phyloP scores from a whole-genome alignment of 2,113 vertebrate genomes.

The Tachycineta bicolor region DNA sequence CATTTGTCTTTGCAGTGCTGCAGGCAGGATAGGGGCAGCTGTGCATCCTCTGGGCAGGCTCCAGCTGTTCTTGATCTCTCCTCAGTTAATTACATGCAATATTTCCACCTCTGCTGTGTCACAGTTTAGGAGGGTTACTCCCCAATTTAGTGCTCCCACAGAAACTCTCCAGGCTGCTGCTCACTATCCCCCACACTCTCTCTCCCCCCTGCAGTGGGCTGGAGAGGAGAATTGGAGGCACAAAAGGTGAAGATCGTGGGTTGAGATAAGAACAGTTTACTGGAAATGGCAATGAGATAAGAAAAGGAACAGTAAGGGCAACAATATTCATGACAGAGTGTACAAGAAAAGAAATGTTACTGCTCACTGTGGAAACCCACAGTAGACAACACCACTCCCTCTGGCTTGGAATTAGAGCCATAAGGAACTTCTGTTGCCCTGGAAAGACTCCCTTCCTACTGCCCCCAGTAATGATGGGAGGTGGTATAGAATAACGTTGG shows the following conservation, averaged over 20 bases:
- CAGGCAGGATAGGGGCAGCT: neutral
- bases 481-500: neutral
- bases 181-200: neutral
- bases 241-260: neutral
- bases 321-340: neutral
- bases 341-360: neutral
- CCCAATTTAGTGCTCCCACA: neutral
- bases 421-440: neutral
- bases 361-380: neutral
- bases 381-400: neutral
- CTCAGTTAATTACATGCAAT: neutral
- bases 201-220: neutral
- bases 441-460: neutral
- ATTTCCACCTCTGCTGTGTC: neutral
- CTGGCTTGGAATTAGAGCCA: neutral
- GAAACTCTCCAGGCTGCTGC: neutral
- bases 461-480: neutral
- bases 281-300: neutral
- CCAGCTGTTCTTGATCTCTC: neutral
- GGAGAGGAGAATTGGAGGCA: neutral
- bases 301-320: neutral
- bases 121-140: rapidly evolving
- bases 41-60: neutral
- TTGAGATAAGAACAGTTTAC: neutral
- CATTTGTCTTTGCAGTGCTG: neutral